Evolutionary conservation across 1,140 invertebrate genomes (phyloP).

Genomic region (Apolygus lucorum): DNA sequence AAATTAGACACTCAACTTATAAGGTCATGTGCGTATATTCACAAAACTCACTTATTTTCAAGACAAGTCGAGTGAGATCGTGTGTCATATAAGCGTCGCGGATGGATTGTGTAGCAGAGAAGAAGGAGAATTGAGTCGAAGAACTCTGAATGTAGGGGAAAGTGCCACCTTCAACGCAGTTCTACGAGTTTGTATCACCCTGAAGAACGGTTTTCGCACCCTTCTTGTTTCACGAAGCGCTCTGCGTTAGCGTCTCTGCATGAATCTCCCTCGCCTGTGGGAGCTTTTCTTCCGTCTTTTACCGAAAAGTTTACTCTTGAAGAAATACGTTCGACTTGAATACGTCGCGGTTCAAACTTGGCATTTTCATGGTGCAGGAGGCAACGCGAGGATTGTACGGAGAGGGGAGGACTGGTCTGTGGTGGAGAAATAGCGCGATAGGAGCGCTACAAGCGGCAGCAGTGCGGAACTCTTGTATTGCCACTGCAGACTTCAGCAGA

Average conservation of each 20-base stretch:
- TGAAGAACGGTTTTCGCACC: neutral
- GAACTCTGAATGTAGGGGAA: conserved; percentile 12
- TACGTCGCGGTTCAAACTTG: no score
- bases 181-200: conserved; percentile 8
- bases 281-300: no score
- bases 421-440: no score
- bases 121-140: conserved; percentile 4
- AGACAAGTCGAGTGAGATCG: conserved; percentile 15
- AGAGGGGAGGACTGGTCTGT: no score
- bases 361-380: no score
- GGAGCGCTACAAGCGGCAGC: no score
- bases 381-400: no score
- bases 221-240: conserved; percentile 4
- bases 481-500: no score
- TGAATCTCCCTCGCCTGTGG: neutral
- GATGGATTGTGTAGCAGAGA: conserved; percentile 9
- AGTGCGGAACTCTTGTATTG: no score
- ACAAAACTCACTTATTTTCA: conserved; percentile 12
- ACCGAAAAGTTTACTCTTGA: no score
- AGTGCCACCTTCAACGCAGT: conserved; percentile 11
- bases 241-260: conserved; percentile 1
- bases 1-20: neutral
- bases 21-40: conserved; percentile 7
- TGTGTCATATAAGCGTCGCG: conserved; percentile 4
- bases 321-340: no score